Percentiles rank a stretch among this genome's conserved stretches.
phyloP scores from a whole-genome alignment of 1,140 invertebrate genomes.

The Drosophila triauraria region DNA sequence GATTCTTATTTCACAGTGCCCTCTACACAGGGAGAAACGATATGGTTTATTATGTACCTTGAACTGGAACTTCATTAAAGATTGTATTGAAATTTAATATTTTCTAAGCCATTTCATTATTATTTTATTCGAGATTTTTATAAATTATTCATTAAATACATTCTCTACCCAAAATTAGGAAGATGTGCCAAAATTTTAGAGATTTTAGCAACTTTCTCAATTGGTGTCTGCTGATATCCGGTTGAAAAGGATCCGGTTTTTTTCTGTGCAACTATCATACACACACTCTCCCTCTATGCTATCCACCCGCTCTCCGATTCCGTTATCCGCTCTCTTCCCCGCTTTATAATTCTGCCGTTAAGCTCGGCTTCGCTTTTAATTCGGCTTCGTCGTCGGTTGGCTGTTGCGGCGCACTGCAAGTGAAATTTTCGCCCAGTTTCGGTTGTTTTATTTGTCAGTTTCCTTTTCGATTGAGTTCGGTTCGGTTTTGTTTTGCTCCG shows the following conservation, averaged over 20 bases:
- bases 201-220: background rate
- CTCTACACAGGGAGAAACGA: slow-evolving; percentile 26
- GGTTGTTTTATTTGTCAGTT: slow-evolving; percentile 24
- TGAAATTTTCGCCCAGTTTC: slow-evolving; percentile 41
- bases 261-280: slow-evolving; percentile 5
- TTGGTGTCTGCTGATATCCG: background rate
- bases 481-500: slow-evolving; percentile 30
- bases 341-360: slow-evolving; percentile 22
- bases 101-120: too few species aligned
- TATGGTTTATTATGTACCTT: too few species aligned
- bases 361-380: slow-evolving; percentile 36
- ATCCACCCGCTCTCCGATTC: slow-evolving; percentile 8
- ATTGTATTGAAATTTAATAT: too few species aligned
- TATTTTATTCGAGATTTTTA: too few species aligned
- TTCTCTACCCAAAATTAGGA: background rate
- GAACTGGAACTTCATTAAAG: too few species aligned
- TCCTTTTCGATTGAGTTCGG: slow-evolving; percentile 12
- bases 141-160: too few species aligned
- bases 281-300: slow-evolving; percentile 2
- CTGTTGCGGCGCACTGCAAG: slow-evolving; percentile 31
- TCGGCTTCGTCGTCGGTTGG: slow-evolving; percentile 8
- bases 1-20: slow-evolving; percentile 33
- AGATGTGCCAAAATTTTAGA: background rate
- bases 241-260: slow-evolving; percentile 8
- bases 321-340: slow-evolving; percentile 2